Evolutionary conservation across 2,113 vertebrate species (phyloP).

Genomic region (Phalacrocorax pelagicus): DNA sequence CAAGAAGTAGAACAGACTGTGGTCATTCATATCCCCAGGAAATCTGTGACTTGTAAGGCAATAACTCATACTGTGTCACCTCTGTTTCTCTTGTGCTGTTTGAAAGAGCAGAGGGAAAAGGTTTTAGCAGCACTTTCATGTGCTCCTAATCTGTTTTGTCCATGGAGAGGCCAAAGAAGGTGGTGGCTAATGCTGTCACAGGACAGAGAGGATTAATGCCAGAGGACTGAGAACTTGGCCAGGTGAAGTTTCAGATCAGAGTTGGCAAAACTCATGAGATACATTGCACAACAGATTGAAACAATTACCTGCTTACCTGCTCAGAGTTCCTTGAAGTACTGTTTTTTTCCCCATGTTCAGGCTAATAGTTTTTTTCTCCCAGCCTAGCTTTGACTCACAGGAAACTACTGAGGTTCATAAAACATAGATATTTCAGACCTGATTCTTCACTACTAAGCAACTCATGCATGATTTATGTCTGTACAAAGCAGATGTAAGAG

Average conservation of each 20-base stretch:
- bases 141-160: background rate
- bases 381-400: background rate
- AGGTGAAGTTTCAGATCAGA: background rate
- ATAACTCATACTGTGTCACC: background rate
- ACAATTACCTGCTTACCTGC: background rate
- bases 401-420: background rate
- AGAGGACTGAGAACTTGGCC: background rate
- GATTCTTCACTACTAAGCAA: background rate
- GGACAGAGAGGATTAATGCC: background rate
- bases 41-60: background rate
- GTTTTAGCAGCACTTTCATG: background rate
- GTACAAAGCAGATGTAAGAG: constrained; percentile 9
- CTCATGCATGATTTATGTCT: constrained; percentile 53
- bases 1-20: background rate
- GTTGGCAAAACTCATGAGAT: background rate
- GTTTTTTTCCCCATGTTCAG: background rate
- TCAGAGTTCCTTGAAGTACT: background rate
- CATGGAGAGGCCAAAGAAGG: background rate
- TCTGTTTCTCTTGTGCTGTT: background rate
- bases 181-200: background rate
- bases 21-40: background rate
- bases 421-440: constrained; percentile 11
- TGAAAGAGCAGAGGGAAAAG: background rate
- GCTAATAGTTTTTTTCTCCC: background rate
- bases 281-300: background rate